A percentile compares a stretch with the other conserved stretches of the same genome.
These are phyloP conservation scores for Tanytarsus gracilentus DNA, from an alignment of 2,888 invertebrate genomes.

Conservation along the genomic window DNA sequence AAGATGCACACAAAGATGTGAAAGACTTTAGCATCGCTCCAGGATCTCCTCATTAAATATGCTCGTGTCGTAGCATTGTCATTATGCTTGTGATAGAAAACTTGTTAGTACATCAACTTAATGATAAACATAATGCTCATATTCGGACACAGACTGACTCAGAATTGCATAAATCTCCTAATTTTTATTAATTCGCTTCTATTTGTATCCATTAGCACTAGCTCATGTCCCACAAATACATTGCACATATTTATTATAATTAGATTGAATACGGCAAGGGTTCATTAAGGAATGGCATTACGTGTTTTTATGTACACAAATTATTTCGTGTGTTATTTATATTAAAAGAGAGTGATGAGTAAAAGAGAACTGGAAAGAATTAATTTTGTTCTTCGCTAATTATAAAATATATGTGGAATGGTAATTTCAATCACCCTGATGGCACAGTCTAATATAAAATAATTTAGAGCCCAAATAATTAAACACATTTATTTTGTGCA, in stretches of 20 bases:
- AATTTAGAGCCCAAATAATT: too few species aligned
- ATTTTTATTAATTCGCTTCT: constrained; percentile 14
- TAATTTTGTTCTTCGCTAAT: background rate
- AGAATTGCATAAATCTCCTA: background rate
- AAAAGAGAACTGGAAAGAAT: background rate
- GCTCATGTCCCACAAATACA: background rate
- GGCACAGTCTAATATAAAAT: too few species aligned
- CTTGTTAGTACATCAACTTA: constrained; percentile 6
- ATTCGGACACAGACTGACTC: background rate
- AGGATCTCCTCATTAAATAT: constrained; percentile 20
- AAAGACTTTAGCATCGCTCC: too few species aligned
- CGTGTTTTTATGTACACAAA: too few species aligned
- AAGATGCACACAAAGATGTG: too few species aligned
- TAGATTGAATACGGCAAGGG: too few species aligned
- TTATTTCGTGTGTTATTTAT: background rate
- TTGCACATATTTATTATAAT: constrained; percentile 12
- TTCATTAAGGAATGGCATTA: too few species aligned
- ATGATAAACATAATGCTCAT: too few species aligned
- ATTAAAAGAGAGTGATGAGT: background rate
- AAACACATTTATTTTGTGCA: too few species aligned
- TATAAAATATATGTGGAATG: constrained; percentile 13
- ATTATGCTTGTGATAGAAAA: background rate
- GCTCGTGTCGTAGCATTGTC: constrained; percentile 17
- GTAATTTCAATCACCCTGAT: too few species aligned
- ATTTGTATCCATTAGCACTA: constrained; percentile 7